Evolutionary conservation across 2,888 invertebrate species (phyloP).

Genomic region (Leucoma salicis): DNA sequence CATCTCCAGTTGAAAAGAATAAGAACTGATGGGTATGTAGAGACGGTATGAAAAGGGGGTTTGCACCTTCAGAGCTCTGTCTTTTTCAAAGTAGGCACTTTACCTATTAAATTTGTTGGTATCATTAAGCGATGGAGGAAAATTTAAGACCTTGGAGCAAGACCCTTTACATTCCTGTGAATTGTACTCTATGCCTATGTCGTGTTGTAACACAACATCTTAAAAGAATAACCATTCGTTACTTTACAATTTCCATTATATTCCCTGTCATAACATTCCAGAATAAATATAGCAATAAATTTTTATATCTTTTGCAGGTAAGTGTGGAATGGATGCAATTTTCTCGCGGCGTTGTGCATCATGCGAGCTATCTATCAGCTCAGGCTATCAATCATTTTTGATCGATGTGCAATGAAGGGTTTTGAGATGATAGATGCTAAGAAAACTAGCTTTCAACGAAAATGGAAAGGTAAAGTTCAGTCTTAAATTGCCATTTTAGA

Average conservation of each 20-base stretch:
- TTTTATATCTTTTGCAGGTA: conserved; percentile 39
- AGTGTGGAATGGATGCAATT: conserved; percentile 45
- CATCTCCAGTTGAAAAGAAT: too few relatives aligned
- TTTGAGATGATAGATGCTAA: conserved; percentile 12
- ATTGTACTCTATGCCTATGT: too few relatives aligned
- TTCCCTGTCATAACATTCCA: conserved; percentile 3
- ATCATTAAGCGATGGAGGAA: too few relatives aligned
- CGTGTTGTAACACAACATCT: too few relatives aligned
- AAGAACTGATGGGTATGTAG: too few relatives aligned
- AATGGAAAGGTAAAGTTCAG: neutral
- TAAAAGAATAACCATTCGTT: too few relatives aligned
- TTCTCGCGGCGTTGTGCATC: conserved; percentile 34
- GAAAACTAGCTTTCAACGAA: conserved; percentile 2
- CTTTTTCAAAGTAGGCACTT: too few relatives aligned
- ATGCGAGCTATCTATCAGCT: conserved; percentile 40
- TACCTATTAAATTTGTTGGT: too few relatives aligned
- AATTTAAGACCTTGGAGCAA: too few relatives aligned
- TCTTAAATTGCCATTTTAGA: neutral
- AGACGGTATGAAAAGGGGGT: too few relatives aligned
- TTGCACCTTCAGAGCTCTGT: too few relatives aligned
- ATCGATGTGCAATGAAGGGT: conserved; percentile 27
- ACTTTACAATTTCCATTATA: conserved; percentile 2
- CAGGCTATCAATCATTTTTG: conserved; percentile 43
- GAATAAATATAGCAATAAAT: conserved; percentile 20
- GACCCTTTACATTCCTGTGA: too few relatives aligned